These are phyloP conservation scores for Columbina picui DNA, from an alignment of 2,113 vertebrate species.

Conservation along the genomic window DNA sequence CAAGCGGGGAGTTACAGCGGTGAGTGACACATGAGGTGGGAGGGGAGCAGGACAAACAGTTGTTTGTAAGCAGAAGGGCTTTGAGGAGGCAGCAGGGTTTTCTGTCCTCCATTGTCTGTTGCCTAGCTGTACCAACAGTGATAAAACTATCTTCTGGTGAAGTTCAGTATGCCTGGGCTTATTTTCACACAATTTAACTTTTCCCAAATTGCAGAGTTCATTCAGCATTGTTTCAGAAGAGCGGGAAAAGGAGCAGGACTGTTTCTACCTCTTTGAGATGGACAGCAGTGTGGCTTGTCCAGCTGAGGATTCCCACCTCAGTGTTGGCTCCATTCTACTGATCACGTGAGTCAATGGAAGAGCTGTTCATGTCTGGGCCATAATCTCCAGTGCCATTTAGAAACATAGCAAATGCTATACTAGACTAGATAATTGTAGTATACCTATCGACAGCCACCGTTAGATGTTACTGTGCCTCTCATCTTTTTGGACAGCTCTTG, in stretches of 20 bases:
- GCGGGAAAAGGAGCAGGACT: slow-evolving; percentile 77
- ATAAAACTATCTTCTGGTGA: not conserved
- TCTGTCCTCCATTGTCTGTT: not conserved
- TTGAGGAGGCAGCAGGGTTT: not conserved
- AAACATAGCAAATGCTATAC: not conserved
- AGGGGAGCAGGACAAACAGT: not conserved
- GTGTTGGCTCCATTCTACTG: slow-evolving; percentile 88
- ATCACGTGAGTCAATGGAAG: slow-evolving; percentile 84
- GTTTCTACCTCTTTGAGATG: slow-evolving; percentile 95
- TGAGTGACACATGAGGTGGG: slow-evolving; percentile 61
- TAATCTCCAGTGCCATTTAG: not conserved
- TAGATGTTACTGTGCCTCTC: not conserved
- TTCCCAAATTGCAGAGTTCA: slow-evolving; percentile 69
- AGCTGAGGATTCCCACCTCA: slow-evolving; percentile 79
- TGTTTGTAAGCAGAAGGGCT: not conserved
- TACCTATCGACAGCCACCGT: not conserved
- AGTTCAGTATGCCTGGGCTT: not conserved
- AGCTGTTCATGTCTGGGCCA: not conserved
- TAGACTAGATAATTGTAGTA: not conserved
- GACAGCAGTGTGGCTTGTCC: slow-evolving; percentile 88
- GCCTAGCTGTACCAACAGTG: not conserved
- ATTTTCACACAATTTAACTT: not conserved
- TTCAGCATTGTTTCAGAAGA: slow-evolving; percentile 84
- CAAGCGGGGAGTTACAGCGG: slow-evolving; percentile 73
- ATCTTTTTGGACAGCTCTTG: not conserved